Base-by-base conservation (phyloP, 2,888 invertebrate genomes). In the Choreutis nemorana region DNA sequence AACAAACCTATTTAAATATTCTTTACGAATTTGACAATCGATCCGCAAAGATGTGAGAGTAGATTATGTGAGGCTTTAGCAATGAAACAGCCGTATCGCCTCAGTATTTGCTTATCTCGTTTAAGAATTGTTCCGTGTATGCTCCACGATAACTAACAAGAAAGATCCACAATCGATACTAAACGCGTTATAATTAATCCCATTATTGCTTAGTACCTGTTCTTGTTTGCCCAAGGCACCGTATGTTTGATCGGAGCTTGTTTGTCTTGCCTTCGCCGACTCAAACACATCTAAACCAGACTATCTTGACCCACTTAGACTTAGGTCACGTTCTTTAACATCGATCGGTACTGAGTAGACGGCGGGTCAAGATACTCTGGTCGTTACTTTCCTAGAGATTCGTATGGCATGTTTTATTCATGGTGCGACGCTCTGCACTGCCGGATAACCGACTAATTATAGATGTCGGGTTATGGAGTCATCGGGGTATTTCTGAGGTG, bases 341-440 rank as follows among this genome's bases (percentile, higher is more conserved):
- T 36, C 24, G 32, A 25, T 7, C 29, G 24, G 30, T 30, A 30
- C 15, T 23, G 22, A 33, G 26, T 29, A 32, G 31, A 39, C 38
- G 37, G 40, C 10, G 45, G 54, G 34, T 50, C 55, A 39, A 36
- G 23, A 37, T 38, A 48, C 26, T 40, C 33, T 55, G 60, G 66
- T 32, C 40, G 40, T 39, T 41, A 45, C 48, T 48, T 59, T 58
- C 58, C 62, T 64, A 55, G 60, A 56, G 59, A 63, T 65, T 53
- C 54, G 54, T 56, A 50, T 55, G 58, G 48, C 51, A 70, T 73
- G 73, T 73, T 71, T 75, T 73, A 75, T 75, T 75, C 75, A 73
- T 72, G 59, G 44, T 56, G 50, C 59, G 60, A 62, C 55, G 62
- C 59, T 62, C 55, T 53, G 49, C 52, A 58, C 51, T 62, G 53